Evolutionary conservation across 1,140 invertebrate species (phyloP).

Genomic region (Pentalonia nigronervosa): DNA sequence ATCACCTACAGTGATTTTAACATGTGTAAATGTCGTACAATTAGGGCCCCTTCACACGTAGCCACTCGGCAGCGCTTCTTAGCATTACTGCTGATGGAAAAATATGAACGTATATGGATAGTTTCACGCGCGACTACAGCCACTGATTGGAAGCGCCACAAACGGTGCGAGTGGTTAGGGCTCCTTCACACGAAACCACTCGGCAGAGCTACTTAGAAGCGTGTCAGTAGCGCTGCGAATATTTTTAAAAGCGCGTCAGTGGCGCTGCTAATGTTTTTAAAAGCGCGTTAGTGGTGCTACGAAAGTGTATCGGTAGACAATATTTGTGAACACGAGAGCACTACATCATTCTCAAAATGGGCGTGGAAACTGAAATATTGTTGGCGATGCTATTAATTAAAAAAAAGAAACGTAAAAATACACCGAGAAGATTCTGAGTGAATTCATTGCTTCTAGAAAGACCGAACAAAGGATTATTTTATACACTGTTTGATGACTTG

Average conservation of each 20-base stretch:
- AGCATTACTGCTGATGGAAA: too few relatives aligned
- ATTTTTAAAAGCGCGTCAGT: slow-evolving; percentile 1
- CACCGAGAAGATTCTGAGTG: slow-evolving; percentile 15
- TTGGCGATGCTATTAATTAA: slow-evolving; percentile 27
- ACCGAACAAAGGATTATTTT: not conserved
- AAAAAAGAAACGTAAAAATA: slow-evolving; percentile 24
- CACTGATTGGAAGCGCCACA: too few relatives aligned
- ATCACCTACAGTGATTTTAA: too few relatives aligned
- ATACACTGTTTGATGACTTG: slow-evolving; percentile 2
- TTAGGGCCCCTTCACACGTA: not conserved
- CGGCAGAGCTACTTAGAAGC: slow-evolving; percentile 5
- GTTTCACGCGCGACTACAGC: too few relatives aligned
- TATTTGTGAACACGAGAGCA: slow-evolving; percentile 19
- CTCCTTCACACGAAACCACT: too few relatives aligned
- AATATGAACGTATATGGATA: too few relatives aligned
- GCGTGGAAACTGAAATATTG: slow-evolving; percentile 6
- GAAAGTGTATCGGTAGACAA: not conserved
- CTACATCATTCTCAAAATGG: too few relatives aligned
- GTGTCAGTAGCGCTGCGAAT: not conserved
- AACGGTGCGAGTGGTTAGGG: too few relatives aligned
- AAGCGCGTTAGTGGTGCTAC: slow-evolving; percentile 20
- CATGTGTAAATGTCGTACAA: too few relatives aligned
- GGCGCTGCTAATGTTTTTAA: not conserved
- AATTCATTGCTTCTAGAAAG: slow-evolving; percentile 11
- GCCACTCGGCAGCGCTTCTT: not conserved